phyloP scores from a whole-genome alignment of 2,888 invertebrate genomes.

The Stenodera caucasica region DNA sequence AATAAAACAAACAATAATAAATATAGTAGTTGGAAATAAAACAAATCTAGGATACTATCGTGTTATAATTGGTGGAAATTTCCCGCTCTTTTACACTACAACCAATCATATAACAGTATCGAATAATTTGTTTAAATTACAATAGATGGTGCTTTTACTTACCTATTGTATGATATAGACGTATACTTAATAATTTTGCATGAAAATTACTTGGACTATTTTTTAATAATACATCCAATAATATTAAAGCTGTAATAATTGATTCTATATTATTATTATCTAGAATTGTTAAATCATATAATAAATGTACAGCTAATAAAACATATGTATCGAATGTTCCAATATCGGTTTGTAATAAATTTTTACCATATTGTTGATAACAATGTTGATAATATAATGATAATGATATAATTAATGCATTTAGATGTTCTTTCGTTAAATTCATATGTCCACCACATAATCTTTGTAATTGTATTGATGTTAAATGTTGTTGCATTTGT shows the following conservation, averaged over 20 bases:
- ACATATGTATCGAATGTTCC: constrained; percentile 80
- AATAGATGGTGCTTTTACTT: no score
- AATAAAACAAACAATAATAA: constrained; percentile 11
- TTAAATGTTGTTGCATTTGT: constrained; percentile 82
- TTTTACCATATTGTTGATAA: constrained; percentile 59
- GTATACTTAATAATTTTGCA: constrained; percentile 79
- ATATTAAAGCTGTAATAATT: constrained; percentile 65
- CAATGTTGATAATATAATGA: constrained; percentile 69
- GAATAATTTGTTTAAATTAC: no score
- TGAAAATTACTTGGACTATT: constrained; percentile 88
- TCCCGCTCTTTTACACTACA: no score
- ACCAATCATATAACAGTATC: no score
- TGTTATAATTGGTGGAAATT: no score
- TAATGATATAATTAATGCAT: constrained; percentile 64
- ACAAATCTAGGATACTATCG: no score
- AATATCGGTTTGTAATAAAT: constrained; percentile 69
- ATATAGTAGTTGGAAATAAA: constrained; percentile 10
- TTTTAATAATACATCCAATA: constrained; percentile 73
- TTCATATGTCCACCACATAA: constrained; percentile 70
- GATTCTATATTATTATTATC: constrained; percentile 61
- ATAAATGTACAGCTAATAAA: constrained; percentile 73
- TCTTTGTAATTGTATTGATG: constrained; percentile 74
- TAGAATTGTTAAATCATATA: constrained; percentile 61
- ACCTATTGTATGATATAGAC: constrained; percentile 78
- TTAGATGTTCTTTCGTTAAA: constrained; percentile 59